Evolutionary conservation across 1,140 invertebrate genomes (phyloP), one percentile per base, ranked within the genome.

Genomic region (Drosophila punjabiensis): DNA sequence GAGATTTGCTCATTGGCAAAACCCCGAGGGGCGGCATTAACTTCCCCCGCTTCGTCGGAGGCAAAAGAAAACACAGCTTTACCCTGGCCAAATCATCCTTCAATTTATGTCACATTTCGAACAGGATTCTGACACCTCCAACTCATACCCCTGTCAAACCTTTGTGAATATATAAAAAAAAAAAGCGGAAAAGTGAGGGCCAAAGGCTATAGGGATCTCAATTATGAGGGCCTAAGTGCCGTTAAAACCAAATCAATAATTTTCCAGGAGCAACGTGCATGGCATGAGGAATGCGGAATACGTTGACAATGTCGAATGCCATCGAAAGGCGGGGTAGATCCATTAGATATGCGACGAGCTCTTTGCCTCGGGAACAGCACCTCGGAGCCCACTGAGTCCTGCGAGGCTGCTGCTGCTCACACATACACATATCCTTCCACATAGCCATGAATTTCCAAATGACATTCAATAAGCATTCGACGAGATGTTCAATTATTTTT

Each of bases 401-500:
- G 33, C 20, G 28, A 52, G 48, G 28, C 14, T 28, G 39, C 43
- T 45, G 2, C n/a, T 20, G 24, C 24, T 24, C 24, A 2, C 24
- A 24, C 18, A 14, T n/a, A 24, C 60, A 52, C 55, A 24, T 32
- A 30, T 60, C 48, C 62, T 45, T 20, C 55, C 20, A 50, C 63
- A 55, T 59, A 30, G 30, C 61, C 53, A 66, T 63, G 67, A 79
- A 60, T 79, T 79, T 74, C 32, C 13, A 61, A 79, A 75, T 80
- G 78, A 58, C 69, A 81, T 73, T 80, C 78, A 80, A 80, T 80
- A 80, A 75, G 60, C 78, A 52, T 61, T 68, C 69, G 53, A 68
- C 62, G 66, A 80, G 70, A 67, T 65, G 78, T 74, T 80, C 78
- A 81, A 81, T 81, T 81, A 81, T 75, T 81, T 80, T 81, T 80